A percentile compares a stretch with the other conserved stretches of the same genome.
Evolutionary conservation across 2,113 vertebrate genomes (phyloP).

Genomic region (Jacana jacana): DNA sequence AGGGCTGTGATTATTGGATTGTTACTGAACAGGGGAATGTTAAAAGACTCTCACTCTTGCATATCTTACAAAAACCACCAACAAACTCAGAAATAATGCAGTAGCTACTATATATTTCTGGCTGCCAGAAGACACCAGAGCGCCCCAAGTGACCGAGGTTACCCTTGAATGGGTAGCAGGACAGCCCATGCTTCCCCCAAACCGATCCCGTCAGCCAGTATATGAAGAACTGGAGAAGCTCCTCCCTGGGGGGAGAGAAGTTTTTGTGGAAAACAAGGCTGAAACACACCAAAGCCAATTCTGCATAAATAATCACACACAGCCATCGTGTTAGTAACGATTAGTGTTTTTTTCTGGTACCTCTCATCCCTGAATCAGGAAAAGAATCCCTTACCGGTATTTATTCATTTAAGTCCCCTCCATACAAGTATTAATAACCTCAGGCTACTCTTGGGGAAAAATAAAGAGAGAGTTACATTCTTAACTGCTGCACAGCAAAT

Average conservation of each 20-base stretch:
- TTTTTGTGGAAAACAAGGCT: background rate
- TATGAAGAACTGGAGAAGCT: background rate
- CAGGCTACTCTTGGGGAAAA: background rate
- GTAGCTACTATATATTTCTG: background rate
- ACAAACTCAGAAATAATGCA: background rate
- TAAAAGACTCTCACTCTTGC: conserved; percentile 32
- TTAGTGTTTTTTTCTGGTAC: background rate
- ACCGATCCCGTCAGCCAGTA: rapidly evolving
- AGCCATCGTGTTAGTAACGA: background rate
- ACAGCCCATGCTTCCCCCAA: background rate
- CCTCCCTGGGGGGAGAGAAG: background rate
- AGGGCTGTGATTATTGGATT: conserved; percentile 56
- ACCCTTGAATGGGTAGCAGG: background rate
- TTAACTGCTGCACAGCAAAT: background rate
- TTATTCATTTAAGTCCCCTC: background rate
- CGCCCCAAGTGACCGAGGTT: background rate
- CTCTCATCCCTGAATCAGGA: background rate
- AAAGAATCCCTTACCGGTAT: background rate
- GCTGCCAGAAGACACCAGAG: background rate
- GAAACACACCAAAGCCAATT: background rate
- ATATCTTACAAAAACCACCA: background rate
- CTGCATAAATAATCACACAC: background rate
- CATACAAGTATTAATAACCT: background rate
- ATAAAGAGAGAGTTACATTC: background rate
- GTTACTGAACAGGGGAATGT: conserved; percentile 13